These are phyloP conservation scores for Zaprionus camerounensis DNA, from an alignment of 1,140 invertebrate species.

Conservation along the genomic window DNA sequence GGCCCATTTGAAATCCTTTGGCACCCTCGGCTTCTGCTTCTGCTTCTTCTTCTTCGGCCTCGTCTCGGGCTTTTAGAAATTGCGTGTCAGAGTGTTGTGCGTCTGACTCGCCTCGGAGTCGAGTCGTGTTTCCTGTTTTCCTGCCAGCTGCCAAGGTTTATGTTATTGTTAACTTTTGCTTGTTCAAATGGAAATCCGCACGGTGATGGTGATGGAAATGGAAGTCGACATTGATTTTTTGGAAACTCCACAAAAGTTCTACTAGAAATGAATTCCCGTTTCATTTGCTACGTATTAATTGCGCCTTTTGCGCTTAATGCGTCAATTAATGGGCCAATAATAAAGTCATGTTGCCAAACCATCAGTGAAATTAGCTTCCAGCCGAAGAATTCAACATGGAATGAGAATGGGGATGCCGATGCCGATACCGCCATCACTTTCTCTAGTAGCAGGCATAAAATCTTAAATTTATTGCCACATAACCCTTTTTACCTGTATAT, in stretches of 20 bases:
- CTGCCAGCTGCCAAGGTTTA: conserved; percentile 49
- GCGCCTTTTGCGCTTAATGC: conserved; percentile 48
- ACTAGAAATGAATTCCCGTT: conserved; percentile 15
- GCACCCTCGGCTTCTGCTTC: conserved; percentile 30
- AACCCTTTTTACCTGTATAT: conserved; percentile 55
- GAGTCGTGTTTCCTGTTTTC: conserved; percentile 19
- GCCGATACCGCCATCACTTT: conserved; percentile 21
- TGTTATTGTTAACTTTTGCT: conserved; percentile 43
- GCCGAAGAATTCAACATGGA: background rate
- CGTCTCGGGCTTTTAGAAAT: conserved; percentile 14
- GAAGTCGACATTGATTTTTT: conserved; percentile 67
- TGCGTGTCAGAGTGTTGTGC: conserved; percentile 48
- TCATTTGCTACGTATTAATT: conserved; percentile 47
- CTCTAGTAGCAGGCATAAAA: conserved; percentile 39
- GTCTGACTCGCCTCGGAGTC: conserved; percentile 18
- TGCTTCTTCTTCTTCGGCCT: background rate
- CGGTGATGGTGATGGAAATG: conserved; percentile 19
- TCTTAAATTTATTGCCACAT: conserved; percentile 45
- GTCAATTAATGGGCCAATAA: conserved; percentile 59
- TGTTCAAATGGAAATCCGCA: conserved; percentile 20
- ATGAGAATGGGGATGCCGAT: background rate
- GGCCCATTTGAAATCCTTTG: conserved; percentile 60
- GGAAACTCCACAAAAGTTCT: conserved; percentile 43
- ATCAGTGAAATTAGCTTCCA: conserved; percentile 17
- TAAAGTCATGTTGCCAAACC: conserved; percentile 37